Evolutionary conservation across 2,797 vertebrate genomes (phyloP).

Genomic region (Neoniphon sammara): DNA sequence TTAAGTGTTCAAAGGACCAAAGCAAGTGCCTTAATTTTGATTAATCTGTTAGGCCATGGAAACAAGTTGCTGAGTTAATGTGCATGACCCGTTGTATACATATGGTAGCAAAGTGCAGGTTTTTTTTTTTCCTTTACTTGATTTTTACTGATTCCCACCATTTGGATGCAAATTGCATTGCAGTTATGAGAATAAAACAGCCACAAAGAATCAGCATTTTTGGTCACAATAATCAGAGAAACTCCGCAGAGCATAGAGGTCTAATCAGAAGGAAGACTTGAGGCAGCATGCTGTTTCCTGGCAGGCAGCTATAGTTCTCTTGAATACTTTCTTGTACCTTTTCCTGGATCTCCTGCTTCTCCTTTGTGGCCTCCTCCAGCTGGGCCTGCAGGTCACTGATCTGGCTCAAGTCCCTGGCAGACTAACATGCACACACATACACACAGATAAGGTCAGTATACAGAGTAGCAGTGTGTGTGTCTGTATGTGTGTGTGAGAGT

Average conservation of each 20-base stretch:
- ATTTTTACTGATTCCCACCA: conserved; percentile 53
- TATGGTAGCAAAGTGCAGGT: conserved; percentile 38
- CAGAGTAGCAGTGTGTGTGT: conserved; percentile 11
- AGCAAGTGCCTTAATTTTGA: conserved; percentile 17
- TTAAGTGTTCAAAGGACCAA: conserved; percentile 7
- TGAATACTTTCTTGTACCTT: conserved; percentile 86
- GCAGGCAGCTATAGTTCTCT: conserved; percentile 45
- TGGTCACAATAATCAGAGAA: conserved; percentile 68
- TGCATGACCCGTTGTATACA: conserved; percentile 44
- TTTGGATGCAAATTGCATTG: conserved; percentile 68
- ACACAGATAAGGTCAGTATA: conserved; percentile 29
- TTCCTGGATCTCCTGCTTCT: conserved; percentile 97
- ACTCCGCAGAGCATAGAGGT: conserved; percentile 47
- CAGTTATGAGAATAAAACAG: conserved; percentile 40
- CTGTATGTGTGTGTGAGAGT: background rate
- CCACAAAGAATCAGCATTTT: conserved; percentile 40
- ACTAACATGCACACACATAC: conserved; percentile 76
- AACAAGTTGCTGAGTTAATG: conserved; percentile 15
- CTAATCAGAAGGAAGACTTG: conserved; percentile 68
- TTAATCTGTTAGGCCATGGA: conserved; percentile 28
- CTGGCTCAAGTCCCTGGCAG: conserved; percentile 93
- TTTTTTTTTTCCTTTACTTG: conserved; percentile 39
- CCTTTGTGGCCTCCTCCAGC: conserved; percentile 93
- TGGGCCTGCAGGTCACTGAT: conserved; percentile 97
- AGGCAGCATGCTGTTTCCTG: conserved; percentile 45